These are phyloP conservation scores for Rhopilema esculentum DNA, from an alignment of 30 jellyfish, hydroid and myxozoan genomes.

Conservation along the genomic window DNA sequence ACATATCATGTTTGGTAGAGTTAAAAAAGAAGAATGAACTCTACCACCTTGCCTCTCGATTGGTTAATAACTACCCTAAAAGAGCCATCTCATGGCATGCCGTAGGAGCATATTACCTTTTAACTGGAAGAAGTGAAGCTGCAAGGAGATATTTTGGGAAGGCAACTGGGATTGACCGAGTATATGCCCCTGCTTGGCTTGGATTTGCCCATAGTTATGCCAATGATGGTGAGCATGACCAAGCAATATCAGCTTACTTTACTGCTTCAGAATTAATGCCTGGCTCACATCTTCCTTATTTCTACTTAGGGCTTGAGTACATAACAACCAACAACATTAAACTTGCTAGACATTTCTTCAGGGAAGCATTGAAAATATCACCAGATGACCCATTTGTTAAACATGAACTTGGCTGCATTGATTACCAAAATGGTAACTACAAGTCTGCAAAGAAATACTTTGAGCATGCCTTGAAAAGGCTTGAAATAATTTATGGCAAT, in stretches of 20 bases:
- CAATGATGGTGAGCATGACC: constrained; percentile 96
- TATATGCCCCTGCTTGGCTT: constrained; percentile 96
- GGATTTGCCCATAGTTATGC: constrained; percentile 99
- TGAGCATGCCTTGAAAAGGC: constrained; percentile 68
- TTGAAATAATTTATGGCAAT: constrained; percentile 42
- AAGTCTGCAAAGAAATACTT: constrained; percentile 76
- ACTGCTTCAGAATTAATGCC: constrained; percentile 95
- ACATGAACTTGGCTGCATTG: constrained; percentile 88
- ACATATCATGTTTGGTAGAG: constrained; percentile 85
- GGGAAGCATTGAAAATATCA: constrained; percentile 82
- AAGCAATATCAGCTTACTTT: constrained; percentile 91
- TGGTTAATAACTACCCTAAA: constrained; percentile 81
- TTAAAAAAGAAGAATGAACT: constrained; percentile 80
- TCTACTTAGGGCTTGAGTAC: constrained; percentile 84
- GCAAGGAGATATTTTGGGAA: constrained; percentile 95
- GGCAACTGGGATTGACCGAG: constrained; percentile 78
- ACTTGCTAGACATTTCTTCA: constrained; percentile 81
- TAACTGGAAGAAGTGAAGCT: constrained; percentile 77
- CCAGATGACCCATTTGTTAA: constrained; percentile 93
- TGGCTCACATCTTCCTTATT: constrained; percentile 92
- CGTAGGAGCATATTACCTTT: constrained; percentile 87
- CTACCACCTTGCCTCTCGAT: constrained; percentile 74
- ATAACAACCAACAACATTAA: constrained; percentile 74
- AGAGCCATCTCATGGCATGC: constrained; percentile 95
- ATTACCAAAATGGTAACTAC: constrained; percentile 83